A percentile compares a stretch with the other conserved stretches of the same genome.
phyloP scores from a whole-genome alignment of 1,140 invertebrate species.

The Drosophila lini region DNA sequence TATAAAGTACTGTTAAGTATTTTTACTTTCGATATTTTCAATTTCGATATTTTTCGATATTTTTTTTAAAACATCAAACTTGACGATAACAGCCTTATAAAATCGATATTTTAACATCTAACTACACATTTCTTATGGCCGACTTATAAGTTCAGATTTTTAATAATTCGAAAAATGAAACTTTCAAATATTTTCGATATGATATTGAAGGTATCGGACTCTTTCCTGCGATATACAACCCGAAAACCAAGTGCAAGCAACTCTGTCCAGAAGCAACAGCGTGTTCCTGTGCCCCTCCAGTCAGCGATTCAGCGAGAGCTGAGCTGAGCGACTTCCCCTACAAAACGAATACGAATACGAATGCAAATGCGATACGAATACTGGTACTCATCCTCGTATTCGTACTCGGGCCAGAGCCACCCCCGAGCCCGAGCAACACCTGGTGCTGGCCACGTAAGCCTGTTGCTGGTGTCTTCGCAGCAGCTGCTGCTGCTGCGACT shows the following conservation, averaged over 20 bases:
- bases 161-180: not conserved
- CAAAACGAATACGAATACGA: not conserved
- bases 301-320: constrained; percentile 55
- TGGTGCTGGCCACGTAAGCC: constrained; percentile 43
- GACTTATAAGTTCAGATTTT: not conserved
- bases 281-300: constrained; percentile 7
- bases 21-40: too few species aligned
- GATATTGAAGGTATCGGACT: not conserved
- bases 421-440: constrained; percentile 12
- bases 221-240: not conserved
- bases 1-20: too few species aligned
- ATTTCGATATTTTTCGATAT: too few species aligned
- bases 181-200: not conserved
- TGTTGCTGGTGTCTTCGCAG: constrained; percentile 38
- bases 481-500: constrained; percentile 38
- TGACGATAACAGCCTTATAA: too few species aligned
- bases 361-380: not conserved
- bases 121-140: too few species aligned
- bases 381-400: not conserved
- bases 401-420: constrained; percentile 1
- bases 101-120: too few species aligned
- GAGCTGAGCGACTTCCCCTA: constrained; percentile 36
- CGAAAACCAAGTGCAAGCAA: not conserved
- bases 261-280: constrained; percentile 1
- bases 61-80: too few species aligned